Conservation (phyloP, 2,113 vertebrate species). For the Naja naja region DNA sequence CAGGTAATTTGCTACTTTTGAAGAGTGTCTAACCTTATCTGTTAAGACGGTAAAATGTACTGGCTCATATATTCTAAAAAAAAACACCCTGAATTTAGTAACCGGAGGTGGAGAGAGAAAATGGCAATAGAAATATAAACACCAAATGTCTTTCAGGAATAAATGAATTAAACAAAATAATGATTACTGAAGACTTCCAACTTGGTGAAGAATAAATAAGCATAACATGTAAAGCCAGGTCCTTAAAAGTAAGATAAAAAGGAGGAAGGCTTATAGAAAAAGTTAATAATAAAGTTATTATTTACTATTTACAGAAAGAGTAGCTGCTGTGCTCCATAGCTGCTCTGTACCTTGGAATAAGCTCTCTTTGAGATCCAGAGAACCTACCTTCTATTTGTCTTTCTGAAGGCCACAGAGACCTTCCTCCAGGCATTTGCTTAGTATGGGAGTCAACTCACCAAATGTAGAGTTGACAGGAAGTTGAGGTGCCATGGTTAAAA, state of each 20-base stretch:
- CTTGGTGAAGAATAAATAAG: conserved; percentile 39
- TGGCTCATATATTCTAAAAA: conserved; percentile 28
- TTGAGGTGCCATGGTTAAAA: neutral
- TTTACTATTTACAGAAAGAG: too few relatives aligned
- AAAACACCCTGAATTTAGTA: neutral
- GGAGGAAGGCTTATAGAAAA: neutral
- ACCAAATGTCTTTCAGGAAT: conserved; percentile 23
- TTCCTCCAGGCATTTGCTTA: neutral
- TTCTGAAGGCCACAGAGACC: neutral
- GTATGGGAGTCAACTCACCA: neutral
- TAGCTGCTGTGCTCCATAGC: neutral
- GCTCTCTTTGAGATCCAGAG: neutral
- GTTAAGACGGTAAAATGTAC: neutral
- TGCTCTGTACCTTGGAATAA: neutral
- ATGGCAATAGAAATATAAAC: conserved; percentile 40
- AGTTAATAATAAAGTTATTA: neutral
- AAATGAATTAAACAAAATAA: conserved; percentile 55
- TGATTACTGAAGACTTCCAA: conserved; percentile 66
- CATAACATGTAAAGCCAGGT: conserved; percentile 7
- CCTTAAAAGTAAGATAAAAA: neutral
- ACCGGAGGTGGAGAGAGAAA: conserved; percentile 15
- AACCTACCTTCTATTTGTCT: too few relatives aligned
- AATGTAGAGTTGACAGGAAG: neutral
- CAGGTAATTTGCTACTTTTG: neutral
- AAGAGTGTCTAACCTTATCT: neutral